Evolutionary conservation across 1,140 invertebrate genomes (phyloP), one percentile per base, ranked within the genome.

Genomic region (Drosophila lacteicornis): DNA sequence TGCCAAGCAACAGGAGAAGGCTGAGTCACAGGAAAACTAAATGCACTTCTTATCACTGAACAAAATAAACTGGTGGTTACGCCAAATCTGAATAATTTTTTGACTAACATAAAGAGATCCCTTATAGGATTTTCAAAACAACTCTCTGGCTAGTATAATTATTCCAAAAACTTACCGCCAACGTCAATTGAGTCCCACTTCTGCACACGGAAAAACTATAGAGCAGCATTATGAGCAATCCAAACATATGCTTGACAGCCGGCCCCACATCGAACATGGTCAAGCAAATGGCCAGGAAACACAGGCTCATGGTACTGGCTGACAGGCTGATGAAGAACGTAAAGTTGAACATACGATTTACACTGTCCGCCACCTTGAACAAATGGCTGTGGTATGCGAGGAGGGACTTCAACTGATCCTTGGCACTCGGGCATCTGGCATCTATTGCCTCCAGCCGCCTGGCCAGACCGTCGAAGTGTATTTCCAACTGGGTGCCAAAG

Each of bases 401-500:
- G 13, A 91, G 50, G 0, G 2, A 55, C 30, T 65, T 87, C 0
- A 91, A 46, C 17, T 73, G 33, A 2, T 58, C 45, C 51, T 84
- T 80, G 12, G 88, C 87, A 2, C 15, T 36, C 0, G 67, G 45
- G 5, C 43, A 25, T 2, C 62, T 19, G 0, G 88, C 88, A 68
- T 91, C 83, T 3, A 91, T 46, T 0, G 3, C 5, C 8, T 55
- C 42, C 2, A 91, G 30, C 2, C 51, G 56, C 27, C 49, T 73
- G 36, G 76, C 74, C 65, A 91, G 45, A 0, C 67, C 82, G 62
- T 91, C 88, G 11, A 91, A 91, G 57, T 91, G 88, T 17, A 91
- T 38, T 47, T 80, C 73, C 56, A 91, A 58, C 49, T 91, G 88
- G 1, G 84, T 88, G 30, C 62, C 76, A 53, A 82, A 91, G 13